Percentiles rank a stretch among this genome's conserved stretches.
These are phyloP conservation scores for Henricia sp. DNA, from an alignment of 53 echinoderm and acorn worm genomes.

Conservation along the genomic window DNA sequence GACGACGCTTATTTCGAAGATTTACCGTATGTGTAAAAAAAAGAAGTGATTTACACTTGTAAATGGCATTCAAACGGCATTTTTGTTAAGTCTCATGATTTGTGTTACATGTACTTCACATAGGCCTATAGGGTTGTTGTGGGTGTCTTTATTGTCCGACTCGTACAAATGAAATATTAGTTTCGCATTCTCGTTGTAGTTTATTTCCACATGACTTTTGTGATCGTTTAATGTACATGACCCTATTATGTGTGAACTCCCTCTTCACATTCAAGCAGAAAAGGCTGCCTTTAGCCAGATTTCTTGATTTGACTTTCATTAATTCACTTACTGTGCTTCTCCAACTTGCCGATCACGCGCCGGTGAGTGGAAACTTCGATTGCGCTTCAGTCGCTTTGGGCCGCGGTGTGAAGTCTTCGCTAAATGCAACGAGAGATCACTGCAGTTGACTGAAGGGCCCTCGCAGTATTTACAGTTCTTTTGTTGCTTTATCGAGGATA, in stretches of 20 bases:
- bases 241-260: too few relatives aligned
- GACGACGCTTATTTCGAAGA: conserved; percentile 36
- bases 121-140: neutral
- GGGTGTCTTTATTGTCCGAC: neutral
- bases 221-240: too few relatives aligned
- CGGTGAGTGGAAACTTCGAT: conserved; percentile 47
- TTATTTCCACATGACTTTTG: neutral
- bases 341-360: neutral
- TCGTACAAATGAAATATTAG: neutral
- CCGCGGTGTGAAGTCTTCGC: neutral
- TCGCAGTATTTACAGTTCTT: conserved; percentile 38
- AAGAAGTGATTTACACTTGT: conserved; percentile 34
- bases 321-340: conserved; percentile 5
- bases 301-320: conserved; percentile 21
- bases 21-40: conserved; percentile 12
- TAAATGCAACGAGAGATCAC: conserved; percentile 41
- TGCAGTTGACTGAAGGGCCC: conserved; percentile 24
- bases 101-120: neutral
- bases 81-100: conserved; percentile 15
- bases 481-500: conserved; percentile 21
- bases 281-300: neutral
- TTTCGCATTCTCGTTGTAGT: neutral
- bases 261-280: neutral
- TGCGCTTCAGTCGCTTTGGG: neutral
- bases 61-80: neutral